A percentile compares a stretch with the other conserved stretches of the same genome.
Evolutionary conservation across 2,113 vertebrate species (phyloP).

Genomic region (Odocoileus virginianus): DNA sequence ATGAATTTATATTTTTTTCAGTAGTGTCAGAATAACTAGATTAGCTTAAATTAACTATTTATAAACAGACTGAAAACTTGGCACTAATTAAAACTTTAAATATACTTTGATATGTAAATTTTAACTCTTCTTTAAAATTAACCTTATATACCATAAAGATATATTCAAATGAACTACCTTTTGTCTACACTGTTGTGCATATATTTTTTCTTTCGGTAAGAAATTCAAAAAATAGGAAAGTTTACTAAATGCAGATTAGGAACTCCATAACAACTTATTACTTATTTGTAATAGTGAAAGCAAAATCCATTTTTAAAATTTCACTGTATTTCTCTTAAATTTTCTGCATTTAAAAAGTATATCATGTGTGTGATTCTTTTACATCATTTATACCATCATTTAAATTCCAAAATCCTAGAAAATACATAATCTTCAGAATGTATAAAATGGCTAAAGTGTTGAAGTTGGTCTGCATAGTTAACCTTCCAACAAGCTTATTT

Average conservation of each 20-base stretch:
- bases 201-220: neutral
- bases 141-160: neutral
- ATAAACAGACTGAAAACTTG: neutral
- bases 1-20: neutral
- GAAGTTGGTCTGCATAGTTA: neutral
- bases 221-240: neutral
- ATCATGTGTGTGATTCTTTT: neutral
- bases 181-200: neutral
- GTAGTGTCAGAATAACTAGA: neutral
- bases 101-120: neutral
- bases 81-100: neutral
- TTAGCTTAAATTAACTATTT: neutral
- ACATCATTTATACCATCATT: neutral
- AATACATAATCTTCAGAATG: neutral
- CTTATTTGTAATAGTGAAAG: neutral
- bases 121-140: slow-evolving; percentile 25
- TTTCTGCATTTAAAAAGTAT: neutral
- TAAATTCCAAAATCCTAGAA: neutral
- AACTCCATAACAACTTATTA: neutral
- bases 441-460: neutral
- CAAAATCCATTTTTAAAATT: neutral
- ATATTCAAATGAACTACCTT: neutral
- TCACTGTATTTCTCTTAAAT: neutral
- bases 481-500: neutral
- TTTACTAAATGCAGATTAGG: neutral